Base-by-base conservation (phyloP, 2,888 invertebrate species). In the Eupithecia centaureata region DNA sequence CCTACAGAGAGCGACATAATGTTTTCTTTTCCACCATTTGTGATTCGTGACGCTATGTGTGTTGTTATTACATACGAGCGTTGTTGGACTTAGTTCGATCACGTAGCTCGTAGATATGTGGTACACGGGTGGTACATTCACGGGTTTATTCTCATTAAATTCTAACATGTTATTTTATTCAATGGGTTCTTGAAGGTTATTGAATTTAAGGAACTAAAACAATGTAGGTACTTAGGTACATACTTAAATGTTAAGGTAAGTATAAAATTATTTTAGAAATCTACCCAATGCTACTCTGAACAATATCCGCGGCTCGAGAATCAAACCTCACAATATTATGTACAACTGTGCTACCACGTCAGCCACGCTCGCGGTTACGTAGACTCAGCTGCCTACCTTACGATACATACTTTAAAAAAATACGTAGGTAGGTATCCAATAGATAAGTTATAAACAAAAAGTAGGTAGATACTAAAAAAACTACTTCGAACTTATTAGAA, bases 1-100 rank as follows among this genome's bases (percentile, higher is more conserved):
- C n/a, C 28, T n/a, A 28, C 8, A 71, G 68, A 58, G 65, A 68
- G 63, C 42, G 63, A 47, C 60, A 65, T 66, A 67, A 61, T 73
- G 74, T 73, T 74, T 70, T 71, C 71, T 66, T 68, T 72, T 54
- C 15, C 30, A 56, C n/a, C 52, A 47, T 47, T 47, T 47, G 22
- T 22, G 47, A 47, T 47, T 47, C 22, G 47, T 47, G 47, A 47
- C 47, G 47, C 10, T 47, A 10, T 47, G 22, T 22, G 47, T 28
- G 33, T 35, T 27, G 52, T 52, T 52, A 10, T 47, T 22, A 22
- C 22, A 22, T 47, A 22, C 15, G 5, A 52, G 52, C 27, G 27
- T 33, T 32, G 27, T 33, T 32, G 57, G 32, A 57, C 57, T 57
- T 10, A 13, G 32, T 32, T 57, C 32, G 2, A 33, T 62, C 61